Conservation (phyloP, 1,140 invertebrate species). For the Drosophila tropicalis region DNA sequence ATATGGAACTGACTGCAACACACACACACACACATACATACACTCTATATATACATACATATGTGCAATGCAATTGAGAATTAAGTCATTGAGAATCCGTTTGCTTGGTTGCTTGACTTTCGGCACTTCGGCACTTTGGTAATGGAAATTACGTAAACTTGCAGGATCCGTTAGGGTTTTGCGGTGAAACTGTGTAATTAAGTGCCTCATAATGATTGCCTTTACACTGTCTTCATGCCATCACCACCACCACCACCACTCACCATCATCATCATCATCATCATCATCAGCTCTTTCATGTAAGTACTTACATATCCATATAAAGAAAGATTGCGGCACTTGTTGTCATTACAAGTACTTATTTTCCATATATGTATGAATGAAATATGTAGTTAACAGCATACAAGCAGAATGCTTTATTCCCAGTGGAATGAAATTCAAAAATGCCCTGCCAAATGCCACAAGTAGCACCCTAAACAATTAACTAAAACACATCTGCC, state of each 20-base stretch:
- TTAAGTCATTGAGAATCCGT: slow-evolving; percentile 19
- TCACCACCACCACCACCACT: neutral
- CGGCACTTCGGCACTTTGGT: slow-evolving; percentile 9
- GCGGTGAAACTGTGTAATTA: slow-evolving; percentile 11
- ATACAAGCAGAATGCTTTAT: neutral
- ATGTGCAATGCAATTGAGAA: slow-evolving; percentile 16
- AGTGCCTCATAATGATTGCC: slow-evolving; percentile 13
- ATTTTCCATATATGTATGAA: neutral
- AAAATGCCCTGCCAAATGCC: neutral
- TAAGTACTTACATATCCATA: neutral
- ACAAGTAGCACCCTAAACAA: too few relatives aligned
- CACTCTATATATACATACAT: neutral
- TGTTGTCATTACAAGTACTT: slow-evolving; percentile 7
- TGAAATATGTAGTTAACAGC: neutral
- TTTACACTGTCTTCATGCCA: neutral
- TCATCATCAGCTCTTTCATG: too few relatives aligned
- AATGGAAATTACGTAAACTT: slow-evolving; percentile 14
- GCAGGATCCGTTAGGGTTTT: slow-evolving; percentile 5
- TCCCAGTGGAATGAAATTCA: neutral
- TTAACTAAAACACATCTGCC: too few relatives aligned
- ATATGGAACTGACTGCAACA: slow-evolving; percentile 5
- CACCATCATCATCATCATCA: too few relatives aligned
- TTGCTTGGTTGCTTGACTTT: slow-evolving; percentile 5
- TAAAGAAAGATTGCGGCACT: slow-evolving; percentile 2
- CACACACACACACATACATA: neutral